Evolutionary conservation across 2,888 invertebrate genomes (phyloP).

Genomic region (Cheilosia pagana): DNA sequence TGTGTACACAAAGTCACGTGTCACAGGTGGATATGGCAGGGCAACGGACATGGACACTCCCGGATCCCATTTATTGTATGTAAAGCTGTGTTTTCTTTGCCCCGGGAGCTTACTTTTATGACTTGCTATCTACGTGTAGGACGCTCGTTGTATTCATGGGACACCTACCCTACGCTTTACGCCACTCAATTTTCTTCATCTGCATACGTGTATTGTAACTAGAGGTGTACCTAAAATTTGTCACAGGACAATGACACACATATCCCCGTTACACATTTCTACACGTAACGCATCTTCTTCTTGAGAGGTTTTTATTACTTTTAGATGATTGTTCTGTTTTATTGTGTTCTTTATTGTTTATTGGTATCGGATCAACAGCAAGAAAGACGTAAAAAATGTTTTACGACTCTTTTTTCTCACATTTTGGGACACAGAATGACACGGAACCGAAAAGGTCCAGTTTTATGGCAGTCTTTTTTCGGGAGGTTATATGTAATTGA

Average conservation of each 20-base stretch:
- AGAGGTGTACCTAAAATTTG: conserved; percentile 15
- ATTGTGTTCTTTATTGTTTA: conserved; percentile 20
- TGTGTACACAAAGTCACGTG: conserved; percentile 59
- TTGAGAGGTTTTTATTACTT: conserved; percentile 41
- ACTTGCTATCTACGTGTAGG: conserved; percentile 15
- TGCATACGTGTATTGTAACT: conserved; percentile 20
- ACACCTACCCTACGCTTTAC: conserved; percentile 8
- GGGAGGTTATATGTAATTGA: conserved; percentile 53
- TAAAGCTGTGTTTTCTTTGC: conserved; percentile 1
- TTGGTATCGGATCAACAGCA: conserved; percentile 18
- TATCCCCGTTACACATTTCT: not conserved
- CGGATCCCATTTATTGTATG: not conserved
- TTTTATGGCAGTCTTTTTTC: conserved; percentile 36
- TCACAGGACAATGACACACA: conserved; percentile 40
- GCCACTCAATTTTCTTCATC: conserved; percentile 29
- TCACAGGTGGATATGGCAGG: conserved; percentile 33
- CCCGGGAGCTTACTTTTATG: conserved; percentile 33
- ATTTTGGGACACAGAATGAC: conserved; percentile 1
- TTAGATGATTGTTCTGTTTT: conserved; percentile 40
- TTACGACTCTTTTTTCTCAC: conserved; percentile 29
- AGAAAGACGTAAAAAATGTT: conserved; percentile 18
- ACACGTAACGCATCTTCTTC: conserved; percentile 19
- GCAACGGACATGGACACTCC: conserved; percentile 31
- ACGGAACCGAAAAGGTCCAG: conserved; percentile 30
- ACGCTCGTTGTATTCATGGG: not conserved